phyloP scores from a whole-genome alignment of 2,888 invertebrate genomes.

The Autographa pulchrina region DNA sequence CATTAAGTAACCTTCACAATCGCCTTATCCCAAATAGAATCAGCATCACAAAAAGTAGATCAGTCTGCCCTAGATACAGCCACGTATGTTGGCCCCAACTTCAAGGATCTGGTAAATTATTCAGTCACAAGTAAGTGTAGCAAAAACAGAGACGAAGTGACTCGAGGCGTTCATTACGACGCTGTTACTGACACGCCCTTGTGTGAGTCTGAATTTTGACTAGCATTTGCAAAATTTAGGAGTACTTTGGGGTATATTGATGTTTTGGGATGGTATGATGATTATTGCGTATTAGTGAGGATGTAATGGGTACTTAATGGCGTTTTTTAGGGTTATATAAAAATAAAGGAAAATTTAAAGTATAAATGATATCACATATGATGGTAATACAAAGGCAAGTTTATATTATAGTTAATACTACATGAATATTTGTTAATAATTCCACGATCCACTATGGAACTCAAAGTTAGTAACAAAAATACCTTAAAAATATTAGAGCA shows the following conservation, averaged over 20 bases:
- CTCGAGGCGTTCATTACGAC: constrained; percentile 76
- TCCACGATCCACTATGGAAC: no score
- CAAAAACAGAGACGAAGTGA: constrained; percentile 78
- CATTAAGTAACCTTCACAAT: not conserved
- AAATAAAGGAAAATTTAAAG: no score
- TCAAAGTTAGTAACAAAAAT: no score
- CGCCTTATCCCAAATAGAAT: not conserved
- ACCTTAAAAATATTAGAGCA: no score
- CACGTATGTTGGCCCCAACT: constrained; percentile 41
- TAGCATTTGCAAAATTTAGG: constrained; percentile 11
- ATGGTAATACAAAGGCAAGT: no score
- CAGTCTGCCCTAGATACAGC: constrained; percentile 40
- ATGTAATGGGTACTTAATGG: no score
- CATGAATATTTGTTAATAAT: no score
- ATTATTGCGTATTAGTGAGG: no score
- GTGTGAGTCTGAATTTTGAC: constrained; percentile 46
- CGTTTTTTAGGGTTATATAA: no score
- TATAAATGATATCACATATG: no score
- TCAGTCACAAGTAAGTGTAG: constrained; percentile 70
- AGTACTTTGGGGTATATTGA: not conserved
- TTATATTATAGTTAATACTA: no score
- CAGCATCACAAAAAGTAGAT: constrained; percentile 19
- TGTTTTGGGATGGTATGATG: no score
- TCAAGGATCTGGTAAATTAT: constrained; percentile 66
- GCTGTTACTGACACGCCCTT: constrained; percentile 58